A percentile compares a stretch with the other conserved stretches of the same genome.
phyloP scores from a whole-genome alignment of 2,797 vertebrate genomes.

The Enteromius afrohamiltoni region DNA sequence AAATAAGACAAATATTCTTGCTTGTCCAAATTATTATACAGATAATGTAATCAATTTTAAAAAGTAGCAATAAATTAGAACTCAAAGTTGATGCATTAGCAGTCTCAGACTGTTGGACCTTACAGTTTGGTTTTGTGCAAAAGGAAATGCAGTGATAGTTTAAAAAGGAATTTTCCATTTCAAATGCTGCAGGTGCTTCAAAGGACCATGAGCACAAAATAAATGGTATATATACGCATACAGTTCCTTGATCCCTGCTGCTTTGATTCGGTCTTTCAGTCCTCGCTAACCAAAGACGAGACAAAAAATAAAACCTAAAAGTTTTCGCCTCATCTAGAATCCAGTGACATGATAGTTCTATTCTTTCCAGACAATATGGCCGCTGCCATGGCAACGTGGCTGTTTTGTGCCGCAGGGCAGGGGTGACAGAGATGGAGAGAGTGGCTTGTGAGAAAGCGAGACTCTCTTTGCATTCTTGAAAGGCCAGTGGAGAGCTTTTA shows the following conservation, averaged over 20 bases:
- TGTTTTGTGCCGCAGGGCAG: slow-evolving; percentile 64
- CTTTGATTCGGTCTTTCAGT: slow-evolving; percentile 19
- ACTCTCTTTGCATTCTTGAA: slow-evolving; percentile 69
- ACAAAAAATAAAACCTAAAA: slow-evolving; percentile 36
- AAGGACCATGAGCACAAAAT: slow-evolving; percentile 19
- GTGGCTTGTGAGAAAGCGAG: slow-evolving; percentile 64
- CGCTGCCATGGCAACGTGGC: slow-evolving; percentile 72
- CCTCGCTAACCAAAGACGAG: slow-evolving; percentile 18
- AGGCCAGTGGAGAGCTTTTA: slow-evolving; percentile 49
- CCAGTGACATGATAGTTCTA: slow-evolving; percentile 63
- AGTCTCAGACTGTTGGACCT: not conserved
- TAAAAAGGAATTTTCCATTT: slow-evolving; percentile 24
- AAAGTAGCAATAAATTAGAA: not conserved
- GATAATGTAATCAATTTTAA: not conserved
- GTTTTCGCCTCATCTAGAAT: slow-evolving; percentile 55
- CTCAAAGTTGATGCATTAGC: not conserved
- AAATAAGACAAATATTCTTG: not conserved
- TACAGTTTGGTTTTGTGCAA: not conserved
- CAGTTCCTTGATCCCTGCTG: slow-evolving; percentile 11
- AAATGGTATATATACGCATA: not conserved
- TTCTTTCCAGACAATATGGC: slow-evolving; percentile 70
- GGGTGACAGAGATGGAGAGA: slow-evolving; percentile 75
- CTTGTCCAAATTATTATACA: not conserved
- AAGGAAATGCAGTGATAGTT: not conserved
- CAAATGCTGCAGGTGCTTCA: slow-evolving; percentile 20